These are phyloP conservation scores for Heliopora coerulea DNA, from an alignment of 92 coral and sea anemone genomes.

Conservation along the genomic window DNA sequence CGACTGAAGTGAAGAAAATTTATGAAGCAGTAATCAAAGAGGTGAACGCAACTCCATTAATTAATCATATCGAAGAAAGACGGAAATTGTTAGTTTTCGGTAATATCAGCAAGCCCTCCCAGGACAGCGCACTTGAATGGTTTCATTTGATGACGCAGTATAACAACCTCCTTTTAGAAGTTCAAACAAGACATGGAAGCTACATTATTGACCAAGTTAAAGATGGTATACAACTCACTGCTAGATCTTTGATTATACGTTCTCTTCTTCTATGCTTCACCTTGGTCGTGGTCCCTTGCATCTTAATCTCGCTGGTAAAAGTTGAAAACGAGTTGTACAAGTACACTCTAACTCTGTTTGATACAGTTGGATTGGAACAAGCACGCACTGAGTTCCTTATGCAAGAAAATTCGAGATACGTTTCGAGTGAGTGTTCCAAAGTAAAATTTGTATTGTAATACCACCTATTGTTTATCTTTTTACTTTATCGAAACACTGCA, in stretches of 20 bases:
- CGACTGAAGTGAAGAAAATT: background rate
- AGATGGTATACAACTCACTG: background rate
- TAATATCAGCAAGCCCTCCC: background rate
- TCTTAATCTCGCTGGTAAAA: background rate
- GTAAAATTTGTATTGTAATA: too few species aligned
- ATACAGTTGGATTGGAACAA: constrained; percentile 33
- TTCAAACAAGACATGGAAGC: constrained; percentile 7
- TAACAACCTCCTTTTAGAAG: constrained; percentile 1
- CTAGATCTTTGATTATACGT: background rate
- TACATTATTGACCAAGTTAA: background rate
- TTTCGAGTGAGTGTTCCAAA: too few species aligned
- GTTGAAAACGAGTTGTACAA: constrained; percentile 27
- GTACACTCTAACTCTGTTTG: constrained; percentile 18
- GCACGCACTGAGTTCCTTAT: constrained; percentile 32
- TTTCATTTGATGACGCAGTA: constrained; percentile 12
- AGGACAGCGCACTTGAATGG: background rate
- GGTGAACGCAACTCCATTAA: background rate
- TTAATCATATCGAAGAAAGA: background rate
- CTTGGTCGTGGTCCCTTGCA: constrained; percentile 11
- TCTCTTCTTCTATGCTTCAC: constrained; percentile 14
- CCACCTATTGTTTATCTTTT: too few species aligned
- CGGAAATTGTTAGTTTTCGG: background rate
- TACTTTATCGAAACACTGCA: too few species aligned
- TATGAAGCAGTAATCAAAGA: background rate
- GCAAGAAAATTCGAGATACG: constrained; percentile 32